Evolutionary conservation across 2,888 invertebrate species (phyloP), one percentile per base, ranked within the genome.

Genomic region (Luperina testacea): DNA sequence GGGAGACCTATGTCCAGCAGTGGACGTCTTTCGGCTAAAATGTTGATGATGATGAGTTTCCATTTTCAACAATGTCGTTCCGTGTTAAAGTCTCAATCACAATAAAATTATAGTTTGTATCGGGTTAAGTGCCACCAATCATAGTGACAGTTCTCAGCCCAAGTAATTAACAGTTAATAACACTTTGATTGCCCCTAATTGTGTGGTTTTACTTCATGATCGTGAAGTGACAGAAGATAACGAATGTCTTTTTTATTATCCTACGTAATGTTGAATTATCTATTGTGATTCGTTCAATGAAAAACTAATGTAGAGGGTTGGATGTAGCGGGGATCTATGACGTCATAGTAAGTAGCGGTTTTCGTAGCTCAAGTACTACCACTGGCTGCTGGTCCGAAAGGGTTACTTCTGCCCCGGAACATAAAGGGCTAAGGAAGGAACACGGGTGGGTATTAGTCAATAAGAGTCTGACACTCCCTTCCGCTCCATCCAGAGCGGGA

Each of bases 121-220:
- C 67, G 65, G 61, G 74, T 68, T 80, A 79, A 77, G 11, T 72
- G 38, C 64, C 20, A 67, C 48, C 75, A 83, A 86, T 85, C 74
- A 85, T 75, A 59, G 85, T 75, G 86, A 85, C 81, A 88, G 76
- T 87, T 80, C 83, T 81, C 80, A 86, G 69, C 80, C 63, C 6
- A 70, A 87, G 80, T 72, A 84, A 87, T 86, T 79, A 82, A 79
- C 45, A 75, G 59, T 76, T 82, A 86, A 87, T 87, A 83, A 80
- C 83, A 57, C 72, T 75, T 75, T 82, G 80, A 85, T 77, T 85
- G 84, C 61, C 72, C 67, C 57, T 83, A 78, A 80, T 80, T 80
- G 80, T 51, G 61, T 57, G 27, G 80, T 63, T 80, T 69, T 67
- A 64, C 74, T 72, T 64, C 72, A 69, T 48, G 69, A 27, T 72